Percentiles rank a stretch among this genome's conserved stretches.
Conservation (phyloP, 2,888 invertebrate species). For the Leucophora obtusa region DNA sequence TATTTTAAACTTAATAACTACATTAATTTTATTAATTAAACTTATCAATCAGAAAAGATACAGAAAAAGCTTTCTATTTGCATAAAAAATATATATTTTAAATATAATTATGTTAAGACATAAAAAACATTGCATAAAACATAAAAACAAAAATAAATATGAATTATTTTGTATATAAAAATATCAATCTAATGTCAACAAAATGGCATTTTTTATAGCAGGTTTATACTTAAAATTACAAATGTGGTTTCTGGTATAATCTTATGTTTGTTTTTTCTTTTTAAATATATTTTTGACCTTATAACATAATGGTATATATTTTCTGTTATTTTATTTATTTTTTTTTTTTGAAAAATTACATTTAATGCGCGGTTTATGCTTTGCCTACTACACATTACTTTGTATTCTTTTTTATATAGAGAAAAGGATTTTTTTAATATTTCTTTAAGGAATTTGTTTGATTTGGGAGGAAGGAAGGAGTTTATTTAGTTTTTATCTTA, state of each 20-base stretch:
- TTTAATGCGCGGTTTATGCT: constrained; percentile 64
- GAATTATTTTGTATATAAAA: constrained; percentile 60
- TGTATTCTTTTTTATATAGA: constrained; percentile 10
- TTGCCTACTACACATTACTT: constrained; percentile 63
- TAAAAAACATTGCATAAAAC: constrained; percentile 51
- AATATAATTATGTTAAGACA: constrained; percentile 12
- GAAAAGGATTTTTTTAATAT: constrained; percentile 52
- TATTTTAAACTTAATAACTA: constrained; percentile 54
- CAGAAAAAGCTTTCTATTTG: constrained; percentile 49
- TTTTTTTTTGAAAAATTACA: constrained; percentile 51
- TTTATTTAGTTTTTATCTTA: constrained; percentile 54
- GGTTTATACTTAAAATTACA: constrained; percentile 60
- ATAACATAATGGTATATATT: constrained; percentile 39
- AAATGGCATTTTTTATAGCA: constrained; percentile 63
- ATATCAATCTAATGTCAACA: constrained; percentile 64
- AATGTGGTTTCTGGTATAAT: constrained; percentile 17
- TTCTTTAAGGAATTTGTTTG: constrained; percentile 58
- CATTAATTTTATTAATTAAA: constrained; percentile 17
- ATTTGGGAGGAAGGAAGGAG: constrained; percentile 44
- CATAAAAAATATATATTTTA: constrained; percentile 44
- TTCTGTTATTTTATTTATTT: too few species aligned
- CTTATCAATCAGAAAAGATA: constrained; percentile 36
- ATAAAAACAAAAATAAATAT: constrained; percentile 60
- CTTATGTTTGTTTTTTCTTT: constrained; percentile 41
- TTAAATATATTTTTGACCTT: constrained; percentile 55